Percentiles rank a stretch among this genome's conserved stretches.
These are phyloP conservation scores for Hapalemur alaotrensis DNA, from an alignment of 2,797 vertebrate species.

Conservation along the genomic window DNA sequence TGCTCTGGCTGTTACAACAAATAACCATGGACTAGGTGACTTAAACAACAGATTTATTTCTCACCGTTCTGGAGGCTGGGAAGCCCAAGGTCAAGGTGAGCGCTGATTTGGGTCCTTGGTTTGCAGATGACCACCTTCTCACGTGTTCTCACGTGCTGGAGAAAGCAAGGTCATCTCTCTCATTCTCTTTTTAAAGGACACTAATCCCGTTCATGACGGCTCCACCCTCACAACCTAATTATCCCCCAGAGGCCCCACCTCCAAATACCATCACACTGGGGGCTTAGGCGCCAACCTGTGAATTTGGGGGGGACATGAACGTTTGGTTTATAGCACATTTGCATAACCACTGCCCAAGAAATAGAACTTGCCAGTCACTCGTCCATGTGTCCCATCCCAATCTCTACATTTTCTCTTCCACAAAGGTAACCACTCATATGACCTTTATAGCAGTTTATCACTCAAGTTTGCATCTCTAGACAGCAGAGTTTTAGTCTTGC, in stretches of 20 bases:
- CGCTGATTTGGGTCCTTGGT: background rate
- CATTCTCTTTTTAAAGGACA: background rate
- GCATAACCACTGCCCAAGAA: background rate
- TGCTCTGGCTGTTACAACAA: background rate
- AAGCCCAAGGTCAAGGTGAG: background rate
- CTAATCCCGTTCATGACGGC: background rate
- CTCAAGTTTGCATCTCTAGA: background rate
- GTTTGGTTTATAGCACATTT: background rate
- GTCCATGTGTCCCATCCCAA: background rate
- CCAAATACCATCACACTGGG: background rate
- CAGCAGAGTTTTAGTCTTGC: background rate
- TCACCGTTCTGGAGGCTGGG: background rate
- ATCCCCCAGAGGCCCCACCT: background rate
- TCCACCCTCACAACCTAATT: background rate
- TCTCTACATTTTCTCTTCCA: background rate
- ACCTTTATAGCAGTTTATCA: background rate
- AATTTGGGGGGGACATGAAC: background rate
- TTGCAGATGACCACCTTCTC: background rate
- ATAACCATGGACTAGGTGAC: background rate
- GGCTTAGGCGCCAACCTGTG: background rate
- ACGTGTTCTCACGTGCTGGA: accelerated
- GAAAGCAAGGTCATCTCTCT: no score
- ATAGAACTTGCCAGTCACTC: background rate
- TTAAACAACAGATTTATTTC: background rate
- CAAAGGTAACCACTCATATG: background rate